Evolutionary conservation across 2,113 vertebrate genomes (phyloP).

Genomic region (Thamnophis sirtalis): DNA sequence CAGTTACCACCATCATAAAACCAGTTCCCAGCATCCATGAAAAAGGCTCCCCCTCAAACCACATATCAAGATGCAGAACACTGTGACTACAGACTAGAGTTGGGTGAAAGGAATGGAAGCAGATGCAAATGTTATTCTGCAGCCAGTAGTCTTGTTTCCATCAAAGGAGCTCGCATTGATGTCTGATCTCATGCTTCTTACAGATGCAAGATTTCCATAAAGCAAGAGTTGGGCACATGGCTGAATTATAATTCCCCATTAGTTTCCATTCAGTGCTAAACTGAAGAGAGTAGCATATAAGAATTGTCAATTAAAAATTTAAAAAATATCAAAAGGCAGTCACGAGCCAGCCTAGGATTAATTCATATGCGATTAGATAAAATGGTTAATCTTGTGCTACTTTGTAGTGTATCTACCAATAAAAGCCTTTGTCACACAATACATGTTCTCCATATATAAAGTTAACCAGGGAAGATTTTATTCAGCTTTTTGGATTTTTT

Average conservation of each 20-base stretch:
- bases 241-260: background rate
- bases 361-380: background rate
- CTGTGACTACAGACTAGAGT: background rate
- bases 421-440: background rate
- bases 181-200: background rate
- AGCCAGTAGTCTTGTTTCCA: background rate
- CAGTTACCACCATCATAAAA: constrained; percentile 19
- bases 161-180: background rate
- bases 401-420: background rate
- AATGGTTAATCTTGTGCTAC: background rate
- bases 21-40: background rate
- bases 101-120: background rate
- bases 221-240: background rate
- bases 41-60: background rate
- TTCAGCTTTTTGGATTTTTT: background rate
- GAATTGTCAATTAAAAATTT: background rate
- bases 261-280: background rate
- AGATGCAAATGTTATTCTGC: background rate
- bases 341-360: background rate
- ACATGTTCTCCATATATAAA: background rate
- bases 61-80: background rate
- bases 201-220: background rate
- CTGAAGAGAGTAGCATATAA: background rate
- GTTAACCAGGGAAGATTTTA: background rate
- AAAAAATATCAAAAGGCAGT: background rate